Evolutionary conservation across 2,797 vertebrate species (phyloP), one percentile per base, ranked within the genome.

Genomic region (Acanthurus leucopareius): DNA sequence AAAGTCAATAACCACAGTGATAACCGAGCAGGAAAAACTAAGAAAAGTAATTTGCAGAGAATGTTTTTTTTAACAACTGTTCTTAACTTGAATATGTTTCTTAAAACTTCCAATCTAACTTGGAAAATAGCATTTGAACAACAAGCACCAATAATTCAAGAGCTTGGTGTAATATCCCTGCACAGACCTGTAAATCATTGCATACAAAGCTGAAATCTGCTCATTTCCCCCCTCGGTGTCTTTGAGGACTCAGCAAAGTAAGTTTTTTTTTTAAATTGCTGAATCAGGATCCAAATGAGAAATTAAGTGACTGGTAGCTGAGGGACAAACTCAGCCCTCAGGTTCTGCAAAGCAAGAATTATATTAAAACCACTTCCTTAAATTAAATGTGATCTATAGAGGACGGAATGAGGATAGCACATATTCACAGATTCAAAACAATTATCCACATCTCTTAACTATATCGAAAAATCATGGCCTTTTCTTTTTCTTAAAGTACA

Each of bases 1-100:
- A 88, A 40, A 61, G 67, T 82, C 71, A 86, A 85, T 83, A 79
- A 89, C 65, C 72, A 80, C 76, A 73, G 10, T 60, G 6, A 73
- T 79, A 53, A 51, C 25, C 6, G 28, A 15, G 17, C 54, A 48
- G 53, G 73, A 85, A 53, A 75, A 80, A 83, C 65, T 20, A 14
- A 62, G 32, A 58, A 84, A 74, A 80, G 56, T 44, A 67, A 69
- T 73, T 65, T 78, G 47, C 16, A 65, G 45, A 44, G 60, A 1
- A 13, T 44, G 58, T 73, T 42, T 42, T 42, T 47, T 48, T 40
- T 22, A 69, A 69, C 25, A 73, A 62, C 11, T n/a, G 49, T 63
- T 73, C 20, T 28, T 65, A 13, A 63, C 25, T 45, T 56, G 35
- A 54, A 44, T 11, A 69, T 16, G 60, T 20, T 35, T 32, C 54